Conservation (phyloP, 2,113 vertebrate genomes). For the Saiga tatarica region DNA sequence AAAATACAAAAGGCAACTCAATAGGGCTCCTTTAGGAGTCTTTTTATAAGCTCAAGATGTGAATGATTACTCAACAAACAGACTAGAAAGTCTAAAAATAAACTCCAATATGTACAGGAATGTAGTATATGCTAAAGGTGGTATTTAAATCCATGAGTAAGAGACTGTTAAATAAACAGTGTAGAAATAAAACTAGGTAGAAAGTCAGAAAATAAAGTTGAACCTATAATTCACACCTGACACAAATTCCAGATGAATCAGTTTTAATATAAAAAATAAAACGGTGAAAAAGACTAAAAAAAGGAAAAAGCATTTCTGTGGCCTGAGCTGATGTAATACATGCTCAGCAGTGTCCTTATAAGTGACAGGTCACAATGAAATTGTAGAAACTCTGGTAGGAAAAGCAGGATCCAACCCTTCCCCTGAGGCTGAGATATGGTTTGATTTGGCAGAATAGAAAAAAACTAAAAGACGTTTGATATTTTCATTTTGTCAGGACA, state of each 20-base stretch:
- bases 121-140: too few relatives aligned
- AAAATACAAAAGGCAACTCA: neutral
- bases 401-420: neutral
- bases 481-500: too few relatives aligned
- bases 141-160: too few relatives aligned
- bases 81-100: too few relatives aligned
- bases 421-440: neutral
- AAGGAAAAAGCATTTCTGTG: neutral
- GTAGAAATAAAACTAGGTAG: too few relatives aligned
- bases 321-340: neutral
- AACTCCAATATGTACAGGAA: too few relatives aligned
- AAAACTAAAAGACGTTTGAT: too few relatives aligned
- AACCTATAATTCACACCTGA: neutral
- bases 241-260: conserved; percentile 3
- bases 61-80: too few relatives aligned
- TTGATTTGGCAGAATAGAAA: neutral
- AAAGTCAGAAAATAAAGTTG: neutral
- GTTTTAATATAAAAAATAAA: neutral
- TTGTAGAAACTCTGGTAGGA: neutral
- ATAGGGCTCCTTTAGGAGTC: too few relatives aligned
- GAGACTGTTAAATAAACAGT: too few relatives aligned
- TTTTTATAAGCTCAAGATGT: too few relatives aligned
- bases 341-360: neutral
- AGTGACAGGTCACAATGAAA: neutral
- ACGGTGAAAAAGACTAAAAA: neutral